These are phyloP conservation scores for Sarcophaga rosellei DNA, from an alignment of 2,888 invertebrate species.

Conservation along the genomic window DNA sequence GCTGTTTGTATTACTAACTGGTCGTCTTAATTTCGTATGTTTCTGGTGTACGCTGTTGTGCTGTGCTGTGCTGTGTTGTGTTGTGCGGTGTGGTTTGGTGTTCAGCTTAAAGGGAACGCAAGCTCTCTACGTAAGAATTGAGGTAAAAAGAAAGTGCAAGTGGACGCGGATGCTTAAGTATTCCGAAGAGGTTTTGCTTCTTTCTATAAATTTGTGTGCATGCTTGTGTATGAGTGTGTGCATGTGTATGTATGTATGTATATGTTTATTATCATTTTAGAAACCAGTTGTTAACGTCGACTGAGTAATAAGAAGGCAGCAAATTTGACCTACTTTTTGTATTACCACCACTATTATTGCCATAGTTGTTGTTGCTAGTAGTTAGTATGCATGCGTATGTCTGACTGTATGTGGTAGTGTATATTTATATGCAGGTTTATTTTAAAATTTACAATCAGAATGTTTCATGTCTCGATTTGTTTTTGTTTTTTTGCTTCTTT, in stretches of 20 bases:
- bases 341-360: background rate
- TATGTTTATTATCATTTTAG: conserved; percentile 59
- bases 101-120: conserved; percentile 43
- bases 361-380: conserved; percentile 31
- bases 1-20: conserved; percentile 21
- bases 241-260: conserved; percentile 20
- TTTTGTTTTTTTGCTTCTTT: conserved; percentile 4
- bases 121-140: conserved; percentile 70
- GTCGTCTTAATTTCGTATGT: conserved; percentile 12
- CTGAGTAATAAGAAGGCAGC: conserved; percentile 61
- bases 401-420: conserved; percentile 2
- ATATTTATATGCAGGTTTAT: conserved; percentile 42
- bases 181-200: conserved; percentile 74
- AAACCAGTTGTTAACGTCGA: conserved; percentile 66
- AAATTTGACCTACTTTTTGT: conserved; percentile 64
- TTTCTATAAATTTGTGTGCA: conserved; percentile 16
- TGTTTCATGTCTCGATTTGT: conserved; percentile 79
- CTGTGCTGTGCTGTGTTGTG: too few species aligned
- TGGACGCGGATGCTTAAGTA: conserved; percentile 80
- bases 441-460: conserved; percentile 77
- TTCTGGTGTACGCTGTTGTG: background rate
- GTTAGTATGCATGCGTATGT: conserved; percentile 4
- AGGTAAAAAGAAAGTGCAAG: conserved; percentile 79
- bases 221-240: conserved; percentile 17
- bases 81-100: conserved; percentile 14